A percentile compares a stretch with the other conserved stretches of the same genome.
phyloP scores from a whole-genome alignment of 2,888 invertebrate genomes.

The Archaeoteleia sp. region DNA sequence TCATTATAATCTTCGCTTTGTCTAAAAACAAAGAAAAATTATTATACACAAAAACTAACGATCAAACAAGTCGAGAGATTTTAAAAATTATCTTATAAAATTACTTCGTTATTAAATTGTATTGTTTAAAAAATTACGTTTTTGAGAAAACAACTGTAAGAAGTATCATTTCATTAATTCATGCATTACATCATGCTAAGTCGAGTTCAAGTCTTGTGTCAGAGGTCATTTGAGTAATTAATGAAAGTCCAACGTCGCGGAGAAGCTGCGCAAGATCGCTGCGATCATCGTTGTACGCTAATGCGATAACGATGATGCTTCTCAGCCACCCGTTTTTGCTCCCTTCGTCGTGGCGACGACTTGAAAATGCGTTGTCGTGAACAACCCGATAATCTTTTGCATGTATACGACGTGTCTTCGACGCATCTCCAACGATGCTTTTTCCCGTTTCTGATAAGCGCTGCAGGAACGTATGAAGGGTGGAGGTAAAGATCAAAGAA shows the following conservation, averaged over 20 bases:
- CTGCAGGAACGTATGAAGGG: constrained; percentile 8
- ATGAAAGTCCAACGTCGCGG: constrained; percentile 26
- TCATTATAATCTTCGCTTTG: too few relatives aligned
- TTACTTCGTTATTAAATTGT: not conserved
- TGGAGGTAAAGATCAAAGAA: constrained; percentile 6
- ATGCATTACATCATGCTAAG: constrained; percentile 11
- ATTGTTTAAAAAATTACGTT: not conserved
- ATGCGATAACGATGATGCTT: constrained; percentile 34
- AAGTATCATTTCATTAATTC: constrained; percentile 4
- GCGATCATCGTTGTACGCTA: constrained; percentile 12
- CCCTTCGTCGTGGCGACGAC: constrained; percentile 25
- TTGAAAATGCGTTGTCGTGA: constrained; percentile 29
- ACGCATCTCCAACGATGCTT: constrained; percentile 17
- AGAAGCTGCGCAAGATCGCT: constrained; percentile 15
- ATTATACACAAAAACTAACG: too few relatives aligned
- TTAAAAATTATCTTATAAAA: too few relatives aligned
- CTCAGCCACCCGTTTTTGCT: constrained; percentile 25
- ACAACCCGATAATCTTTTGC: constrained; percentile 27
- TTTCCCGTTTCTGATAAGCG: constrained; percentile 3
- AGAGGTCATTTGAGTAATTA: constrained; percentile 31
- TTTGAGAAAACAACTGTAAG: not conserved
- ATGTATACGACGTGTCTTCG: constrained; percentile 11
- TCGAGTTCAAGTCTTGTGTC: constrained; percentile 6
- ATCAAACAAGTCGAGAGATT: too few relatives aligned
- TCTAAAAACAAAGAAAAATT: too few relatives aligned